Evolutionary conservation across 2,113 vertebrate genomes (phyloP), one percentile per base, ranked within the genome.

Genomic region (Campylomormyrus tamandua): DNA sequence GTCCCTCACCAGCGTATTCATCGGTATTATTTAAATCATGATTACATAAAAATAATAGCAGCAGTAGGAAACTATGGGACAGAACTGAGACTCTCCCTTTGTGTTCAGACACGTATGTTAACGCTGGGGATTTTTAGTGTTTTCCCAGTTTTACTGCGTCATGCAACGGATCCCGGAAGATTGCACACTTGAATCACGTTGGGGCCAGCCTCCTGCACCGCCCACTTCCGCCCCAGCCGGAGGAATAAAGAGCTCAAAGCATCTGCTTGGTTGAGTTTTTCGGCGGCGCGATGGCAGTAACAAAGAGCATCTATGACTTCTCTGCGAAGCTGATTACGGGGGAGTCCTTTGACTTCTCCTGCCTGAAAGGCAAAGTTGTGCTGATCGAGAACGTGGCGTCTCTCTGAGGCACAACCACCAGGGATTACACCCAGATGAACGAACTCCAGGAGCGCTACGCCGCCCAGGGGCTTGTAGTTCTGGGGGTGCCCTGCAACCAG

Each of bases 311-410:
- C 21, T 94, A 97, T 86, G 89, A 93, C 0, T 90, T 97, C 15
- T 93, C 95, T 0, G 94, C 94, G 39, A 96, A 95, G 19, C 95
- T 96, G 0, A 88, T 98, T 1, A 94, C 94, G 0, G 96, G 96
- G 88, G 96, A 97, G 87, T 89, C 93, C 0, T 74, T 98, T 3
- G 87, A 92, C 5, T 95, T 98, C 91, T 96, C 93, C 17, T 94
- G 95, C 52, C 92, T 98, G 49, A 91, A 86, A 89, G 98, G 96
- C 19, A 97, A 97, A 89, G 98, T 98, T 85, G 94, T 99, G 92
- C 97, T 99, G 42, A 97, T 99, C 49, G 97, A 95, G 93, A 99
- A 99, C 87, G 98, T 99, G n/a, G 98, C 98, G 42, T 98, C 98
- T 62, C 97, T 99, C 94, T 99, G 98, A 99, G 98, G 98, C 21